A percentile compares a stretch with the other conserved stretches of the same genome.
phyloP scores from a whole-genome alignment of 2,888 invertebrate species.

The Parapristionchus giblindavisi region DNA sequence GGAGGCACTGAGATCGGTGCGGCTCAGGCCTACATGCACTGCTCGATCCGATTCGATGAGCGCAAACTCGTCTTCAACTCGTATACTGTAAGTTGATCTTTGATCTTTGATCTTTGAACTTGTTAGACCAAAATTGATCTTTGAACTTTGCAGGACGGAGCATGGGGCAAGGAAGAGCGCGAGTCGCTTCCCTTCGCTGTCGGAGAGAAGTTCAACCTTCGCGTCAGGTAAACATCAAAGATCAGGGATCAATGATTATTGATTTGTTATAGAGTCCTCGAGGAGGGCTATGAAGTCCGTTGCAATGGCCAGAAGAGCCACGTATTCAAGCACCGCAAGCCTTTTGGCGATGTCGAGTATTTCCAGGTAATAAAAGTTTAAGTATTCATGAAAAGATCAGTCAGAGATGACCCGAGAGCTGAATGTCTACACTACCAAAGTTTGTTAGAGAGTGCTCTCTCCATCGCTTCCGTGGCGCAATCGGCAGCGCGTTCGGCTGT shows the following conservation, averaged over 20 bases:
- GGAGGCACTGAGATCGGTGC: slow-evolving; percentile 53
- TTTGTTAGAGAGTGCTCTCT: not conserved
- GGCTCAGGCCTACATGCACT: slow-evolving; percentile 59
- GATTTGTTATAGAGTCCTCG: slow-evolving; percentile 51
- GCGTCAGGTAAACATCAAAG: slow-evolving; percentile 54
- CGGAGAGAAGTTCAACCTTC: slow-evolving; percentile 64
- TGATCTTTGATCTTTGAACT: not conserved
- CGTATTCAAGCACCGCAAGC: slow-evolving; percentile 63
- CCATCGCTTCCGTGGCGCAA: slow-evolving; percentile 51
- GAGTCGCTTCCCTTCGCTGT: slow-evolving; percentile 57
- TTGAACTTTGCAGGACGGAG: slow-evolving; percentile 48
- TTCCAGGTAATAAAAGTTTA: slow-evolving; percentile 45
- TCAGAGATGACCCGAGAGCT: not conserved
- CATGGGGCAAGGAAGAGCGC: slow-evolving; percentile 67
- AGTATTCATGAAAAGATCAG: not conserved
- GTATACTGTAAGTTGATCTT: slow-evolving; percentile 43
- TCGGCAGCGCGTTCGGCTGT: slow-evolving; percentile 66
- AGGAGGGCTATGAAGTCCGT: slow-evolving; percentile 61
- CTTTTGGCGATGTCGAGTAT: slow-evolving; percentile 58
- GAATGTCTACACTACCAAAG: not conserved
- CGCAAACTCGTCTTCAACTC: slow-evolving; percentile 63
- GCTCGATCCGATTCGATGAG: slow-evolving; percentile 64
- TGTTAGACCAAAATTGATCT: not conserved
- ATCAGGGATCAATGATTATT: not conserved
- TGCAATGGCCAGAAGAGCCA: slow-evolving; percentile 61